phyloP scores from a whole-genome alignment of 2,113 vertebrate genomes.

The Eudyptes chrysolophus region DNA sequence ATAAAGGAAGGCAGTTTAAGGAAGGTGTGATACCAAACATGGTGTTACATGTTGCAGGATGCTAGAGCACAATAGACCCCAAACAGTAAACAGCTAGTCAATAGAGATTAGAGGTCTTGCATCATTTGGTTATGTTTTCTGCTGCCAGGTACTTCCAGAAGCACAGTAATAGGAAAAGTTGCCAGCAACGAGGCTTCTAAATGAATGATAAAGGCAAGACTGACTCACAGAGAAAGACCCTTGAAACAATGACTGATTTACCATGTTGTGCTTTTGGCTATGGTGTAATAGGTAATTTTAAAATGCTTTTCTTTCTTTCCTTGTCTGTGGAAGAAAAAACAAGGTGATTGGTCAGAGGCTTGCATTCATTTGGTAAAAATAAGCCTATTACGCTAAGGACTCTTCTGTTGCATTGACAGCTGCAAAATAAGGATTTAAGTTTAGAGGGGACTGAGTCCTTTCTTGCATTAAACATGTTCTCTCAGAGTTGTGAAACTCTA shows the following conservation, averaged over 20 bases:
- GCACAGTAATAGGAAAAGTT: conserved; percentile 9
- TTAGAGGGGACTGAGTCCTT: neutral
- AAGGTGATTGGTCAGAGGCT: neutral
- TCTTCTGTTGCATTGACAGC: neutral
- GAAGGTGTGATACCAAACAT: neutral
- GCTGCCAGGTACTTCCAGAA: conserved; percentile 27
- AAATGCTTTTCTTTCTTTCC: neutral
- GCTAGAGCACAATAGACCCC: neutral
- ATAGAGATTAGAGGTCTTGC: neutral
- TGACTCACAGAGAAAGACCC: conserved; percentile 26
- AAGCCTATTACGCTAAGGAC: neutral
- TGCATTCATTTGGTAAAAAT: neutral
- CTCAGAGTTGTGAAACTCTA: neutral
- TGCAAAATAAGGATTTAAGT: neutral
- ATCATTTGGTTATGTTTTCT: neutral
- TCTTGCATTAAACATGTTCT: neutral
- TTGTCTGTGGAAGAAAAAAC: neutral
- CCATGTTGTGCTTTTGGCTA: conserved; percentile 12
- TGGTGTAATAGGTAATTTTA: neutral
- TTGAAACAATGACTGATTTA: conserved; percentile 14
- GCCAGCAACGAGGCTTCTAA: neutral
- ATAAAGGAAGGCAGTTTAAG: neutral
- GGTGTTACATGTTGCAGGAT: neutral
- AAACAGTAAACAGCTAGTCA: neutral
- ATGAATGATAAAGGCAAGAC: neutral